phyloP scores from a whole-genome alignment of 2,797 vertebrate species.

The Micromesistius poutassou region DNA sequence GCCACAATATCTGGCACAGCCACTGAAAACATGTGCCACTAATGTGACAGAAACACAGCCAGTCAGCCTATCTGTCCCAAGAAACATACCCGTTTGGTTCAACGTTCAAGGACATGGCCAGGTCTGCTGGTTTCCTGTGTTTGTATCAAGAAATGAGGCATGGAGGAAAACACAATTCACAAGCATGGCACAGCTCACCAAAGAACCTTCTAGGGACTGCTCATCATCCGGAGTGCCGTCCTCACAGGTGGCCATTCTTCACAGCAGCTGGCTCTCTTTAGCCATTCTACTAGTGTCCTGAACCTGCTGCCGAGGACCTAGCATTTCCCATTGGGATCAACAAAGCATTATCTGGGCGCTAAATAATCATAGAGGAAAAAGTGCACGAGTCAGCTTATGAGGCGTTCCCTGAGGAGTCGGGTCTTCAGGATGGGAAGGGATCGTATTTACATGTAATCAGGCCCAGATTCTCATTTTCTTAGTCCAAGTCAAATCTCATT shows the following conservation, averaged over 20 bases:
- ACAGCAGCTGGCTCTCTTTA: no score
- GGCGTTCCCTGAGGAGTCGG: not conserved
- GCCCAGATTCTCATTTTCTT: not conserved
- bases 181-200: no score
- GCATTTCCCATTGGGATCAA: not conserved
- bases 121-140: not conserved
- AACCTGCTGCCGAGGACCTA: not conserved
- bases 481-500: not conserved
- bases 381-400: not conserved
- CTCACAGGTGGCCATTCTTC: no score
- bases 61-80: not conserved
- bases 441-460: not conserved
- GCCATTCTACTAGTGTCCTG: no score
- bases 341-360: not conserved
- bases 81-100: not conserved
- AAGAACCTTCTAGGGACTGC: no score
- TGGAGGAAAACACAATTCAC: not conserved
- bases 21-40: not conserved
- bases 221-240: no score
- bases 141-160: not conserved
- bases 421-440: not conserved
- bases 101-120: not conserved
- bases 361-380: not conserved
- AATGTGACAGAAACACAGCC: not conserved
- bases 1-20: not conserved